phyloP scores from a whole-genome alignment of 2,797 vertebrate genomes.

The Eulemur albifrons region DNA sequence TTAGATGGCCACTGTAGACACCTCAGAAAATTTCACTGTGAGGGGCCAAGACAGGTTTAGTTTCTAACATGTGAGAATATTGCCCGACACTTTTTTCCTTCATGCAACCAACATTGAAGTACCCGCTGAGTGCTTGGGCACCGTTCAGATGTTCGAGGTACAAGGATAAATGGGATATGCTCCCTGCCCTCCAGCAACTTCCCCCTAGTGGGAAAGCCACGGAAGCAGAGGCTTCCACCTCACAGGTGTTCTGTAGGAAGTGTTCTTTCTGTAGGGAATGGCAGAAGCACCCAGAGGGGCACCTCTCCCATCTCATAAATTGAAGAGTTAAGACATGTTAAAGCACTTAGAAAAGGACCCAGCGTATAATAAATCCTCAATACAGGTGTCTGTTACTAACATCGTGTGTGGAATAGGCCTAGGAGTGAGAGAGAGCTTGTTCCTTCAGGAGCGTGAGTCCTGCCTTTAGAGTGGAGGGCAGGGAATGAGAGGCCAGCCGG shows the following conservation, averaged over 20 bases:
- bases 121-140: background rate
- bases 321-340: too few relatives aligned
- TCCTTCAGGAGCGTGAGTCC: background rate
- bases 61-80: background rate
- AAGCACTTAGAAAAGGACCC: background rate
- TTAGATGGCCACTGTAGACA: rapidly evolving
- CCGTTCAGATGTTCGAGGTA: rapidly evolving
- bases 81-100: rapidly evolving
- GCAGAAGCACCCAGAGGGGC: rapidly evolving
- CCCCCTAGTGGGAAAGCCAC: background rate
- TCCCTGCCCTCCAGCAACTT: too few relatives aligned
- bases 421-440: too few relatives aligned
- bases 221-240: rapidly evolving
- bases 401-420: rapidly evolving
- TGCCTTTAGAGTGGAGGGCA: too few relatives aligned
- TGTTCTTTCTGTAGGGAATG: rapidly evolving
- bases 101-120: rapidly evolving
- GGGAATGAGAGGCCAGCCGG: background rate
- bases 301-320: rapidly evolving
- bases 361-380: background rate
- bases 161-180: rapidly evolving
- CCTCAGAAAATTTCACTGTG: too few relatives aligned
- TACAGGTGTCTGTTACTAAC: background rate
- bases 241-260: rapidly evolving
- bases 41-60: background rate